Evolutionary conservation across 2,797 vertebrate species (phyloP).

Genomic region (Malurus splendens): DNA sequence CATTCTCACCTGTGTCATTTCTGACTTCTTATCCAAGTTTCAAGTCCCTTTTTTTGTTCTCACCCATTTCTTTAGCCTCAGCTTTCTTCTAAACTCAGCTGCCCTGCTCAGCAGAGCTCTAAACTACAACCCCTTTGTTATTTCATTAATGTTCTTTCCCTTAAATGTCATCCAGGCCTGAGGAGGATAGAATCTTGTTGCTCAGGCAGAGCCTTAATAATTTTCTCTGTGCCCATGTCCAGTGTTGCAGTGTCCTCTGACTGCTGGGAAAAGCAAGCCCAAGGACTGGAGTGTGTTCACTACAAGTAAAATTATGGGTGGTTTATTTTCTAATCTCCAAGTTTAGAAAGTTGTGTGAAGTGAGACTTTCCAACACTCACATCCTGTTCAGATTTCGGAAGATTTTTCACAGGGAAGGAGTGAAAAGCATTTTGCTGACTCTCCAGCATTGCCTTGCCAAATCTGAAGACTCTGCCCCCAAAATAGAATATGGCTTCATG

Average conservation of each 20-base stretch:
- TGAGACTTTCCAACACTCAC: neutral
- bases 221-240: neutral
- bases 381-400: slow-evolving; percentile 20
- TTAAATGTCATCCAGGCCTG: neutral
- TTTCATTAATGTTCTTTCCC: neutral
- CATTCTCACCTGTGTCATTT: neutral
- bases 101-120: neutral
- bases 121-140: neutral
- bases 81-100: neutral
- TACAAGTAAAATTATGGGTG: neutral
- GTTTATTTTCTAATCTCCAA: neutral
- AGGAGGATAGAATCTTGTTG: neutral
- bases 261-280: neutral
- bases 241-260: neutral
- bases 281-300: neutral
- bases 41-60: neutral
- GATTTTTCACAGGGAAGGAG: slow-evolving; percentile 29
- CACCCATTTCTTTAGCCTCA: neutral
- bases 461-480: neutral
- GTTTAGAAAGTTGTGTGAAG: slow-evolving; percentile 12
- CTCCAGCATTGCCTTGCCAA: neutral
- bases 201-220: neutral
- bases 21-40: neutral
- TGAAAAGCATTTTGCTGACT: slow-evolving; percentile 16
- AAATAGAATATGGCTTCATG: neutral